Conservation (phyloP, 2,113 vertebrate genomes). For the Scophthalmus maximus region DNA sequence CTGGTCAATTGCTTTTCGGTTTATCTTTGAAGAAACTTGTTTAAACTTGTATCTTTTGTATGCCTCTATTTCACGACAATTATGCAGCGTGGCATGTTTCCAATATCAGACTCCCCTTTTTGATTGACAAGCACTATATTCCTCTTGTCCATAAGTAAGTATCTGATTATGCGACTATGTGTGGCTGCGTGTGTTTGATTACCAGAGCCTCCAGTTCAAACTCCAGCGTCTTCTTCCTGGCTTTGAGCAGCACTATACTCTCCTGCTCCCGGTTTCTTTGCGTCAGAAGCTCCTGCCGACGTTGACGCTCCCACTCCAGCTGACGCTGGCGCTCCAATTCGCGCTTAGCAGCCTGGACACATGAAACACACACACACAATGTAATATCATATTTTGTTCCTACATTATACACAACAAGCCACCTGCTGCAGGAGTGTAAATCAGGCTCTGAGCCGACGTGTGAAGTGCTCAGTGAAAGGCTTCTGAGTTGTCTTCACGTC, state of each 20-base stretch:
- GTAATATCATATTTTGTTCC: not conserved
- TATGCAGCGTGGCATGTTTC: too few relatives aligned
- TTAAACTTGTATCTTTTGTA: too few relatives aligned
- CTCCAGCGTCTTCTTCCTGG: constrained; percentile 97
- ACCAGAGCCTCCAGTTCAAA: constrained; percentile 97
- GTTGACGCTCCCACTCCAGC: constrained; percentile 95
- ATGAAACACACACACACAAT: constrained; percentile 15
- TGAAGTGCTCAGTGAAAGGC: constrained; percentile 3
- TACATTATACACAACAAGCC: not conserved
- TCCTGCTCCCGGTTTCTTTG: constrained; percentile 98
- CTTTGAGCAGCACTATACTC: constrained; percentile 94
- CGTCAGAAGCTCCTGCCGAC: constrained; percentile 94
- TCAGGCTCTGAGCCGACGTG: not conserved
- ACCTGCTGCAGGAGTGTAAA: not conserved
- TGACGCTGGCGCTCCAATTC: constrained; percentile 96
- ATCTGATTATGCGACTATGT: not conserved
- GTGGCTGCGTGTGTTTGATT: constrained; percentile 22
- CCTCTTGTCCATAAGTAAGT: too few relatives aligned
- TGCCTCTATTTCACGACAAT: not conserved
- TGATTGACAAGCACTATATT: too few relatives aligned
- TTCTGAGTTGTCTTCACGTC: constrained; percentile 11
- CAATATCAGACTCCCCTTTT: too few relatives aligned
- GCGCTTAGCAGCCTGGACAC: constrained; percentile 90
- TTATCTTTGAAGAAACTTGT: not conserved
- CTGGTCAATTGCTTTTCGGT: too few relatives aligned